Base-by-base conservation (phyloP, 2,888 invertebrate species). In the Agapostemon virescens region DNA sequence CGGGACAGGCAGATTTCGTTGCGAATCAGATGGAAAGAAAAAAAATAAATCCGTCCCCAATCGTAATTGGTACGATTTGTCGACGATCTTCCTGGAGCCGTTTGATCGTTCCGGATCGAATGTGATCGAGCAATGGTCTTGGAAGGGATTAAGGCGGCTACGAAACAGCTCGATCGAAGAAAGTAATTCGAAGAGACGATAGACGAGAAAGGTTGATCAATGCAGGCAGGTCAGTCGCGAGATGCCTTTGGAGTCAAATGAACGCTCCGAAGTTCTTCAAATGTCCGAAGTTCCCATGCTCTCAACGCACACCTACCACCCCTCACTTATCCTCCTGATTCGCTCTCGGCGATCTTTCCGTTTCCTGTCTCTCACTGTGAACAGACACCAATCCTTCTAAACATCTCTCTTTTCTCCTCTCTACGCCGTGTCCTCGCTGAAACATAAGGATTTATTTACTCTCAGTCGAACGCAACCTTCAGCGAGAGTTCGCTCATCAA, bases 241-340 rank as follows among this genome's bases (percentile, higher is more conserved):
- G 58, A 67, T 58, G 68, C 36, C 74, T 38, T 52, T 67, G 45
- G 38, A 74, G 42, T 74, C 58, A 63, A 79, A 42, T 68, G 72
- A 81, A 79, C 71, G 74, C 42, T 55, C 63, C 70, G 55, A 69
- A 74, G 61, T 79, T 81, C 66, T 42, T 81, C 68, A 33, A 71
- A 66, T 61, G 58, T 69, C 33, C 36, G 33, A 36, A 89, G 87
- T 89, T 88, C 90, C 89, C 49, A 49, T 49, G 89, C 88, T 88
- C 89, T 90, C 86, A 90, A 88, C 89, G 89, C 90, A 90, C 91
- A 90, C 87, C 87, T 88, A 87, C 89, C 90, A 88, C 90, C 90
- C 88, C 90, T 92, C 92, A 92, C 91, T 92, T 92, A 81, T 92
- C 92, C 89, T 92, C 92, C 74, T 90, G 86, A 82, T 92, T 90